phyloP scores from a whole-genome alignment of 2,888 invertebrate species.

The Pediacus dermestoides region DNA sequence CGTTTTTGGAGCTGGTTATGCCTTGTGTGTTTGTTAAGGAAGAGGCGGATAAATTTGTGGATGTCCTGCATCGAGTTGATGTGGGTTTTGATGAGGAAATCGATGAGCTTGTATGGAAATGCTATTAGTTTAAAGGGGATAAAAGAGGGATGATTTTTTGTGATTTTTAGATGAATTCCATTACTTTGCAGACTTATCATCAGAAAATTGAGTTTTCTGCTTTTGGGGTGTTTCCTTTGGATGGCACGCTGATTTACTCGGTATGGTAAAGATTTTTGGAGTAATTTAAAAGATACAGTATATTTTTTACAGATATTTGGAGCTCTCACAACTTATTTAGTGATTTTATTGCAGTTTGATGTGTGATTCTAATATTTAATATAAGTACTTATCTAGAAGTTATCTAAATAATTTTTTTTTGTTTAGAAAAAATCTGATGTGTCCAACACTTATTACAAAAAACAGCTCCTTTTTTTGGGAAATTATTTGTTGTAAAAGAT shows the following conservation, averaged over 20 bases:
- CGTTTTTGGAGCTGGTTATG: slow-evolving; percentile 18
- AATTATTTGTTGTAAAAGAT: no score
- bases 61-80: slow-evolving; percentile 17
- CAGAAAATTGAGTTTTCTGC: slow-evolving; percentile 25
- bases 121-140: not conserved
- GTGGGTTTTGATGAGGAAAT: slow-evolving; percentile 8
- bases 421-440: no score
- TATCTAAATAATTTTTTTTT: no score
- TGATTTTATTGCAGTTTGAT: slow-evolving; percentile 22
- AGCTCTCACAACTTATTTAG: slow-evolving; percentile 22
- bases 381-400: no score
- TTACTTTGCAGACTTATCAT: slow-evolving; percentile 23
- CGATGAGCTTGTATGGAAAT: slow-evolving; percentile 17
- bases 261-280: slow-evolving; percentile 12
- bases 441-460: no score
- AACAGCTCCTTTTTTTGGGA: no score
- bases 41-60: slow-evolving; percentile 18
- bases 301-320: slow-evolving; percentile 21
- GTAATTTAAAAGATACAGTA: slow-evolving; percentile 3
- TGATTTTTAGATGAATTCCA: slow-evolving; percentile 18
- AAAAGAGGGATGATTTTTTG: slow-evolving; percentile 4
- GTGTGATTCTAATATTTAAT: not conserved
- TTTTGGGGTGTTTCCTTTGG: slow-evolving; percentile 23
- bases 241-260: slow-evolving; percentile 23
- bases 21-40: slow-evolving; percentile 16